Conservation (phyloP, 2,113 vertebrate species). For the Psephotus haematonotus region DNA sequence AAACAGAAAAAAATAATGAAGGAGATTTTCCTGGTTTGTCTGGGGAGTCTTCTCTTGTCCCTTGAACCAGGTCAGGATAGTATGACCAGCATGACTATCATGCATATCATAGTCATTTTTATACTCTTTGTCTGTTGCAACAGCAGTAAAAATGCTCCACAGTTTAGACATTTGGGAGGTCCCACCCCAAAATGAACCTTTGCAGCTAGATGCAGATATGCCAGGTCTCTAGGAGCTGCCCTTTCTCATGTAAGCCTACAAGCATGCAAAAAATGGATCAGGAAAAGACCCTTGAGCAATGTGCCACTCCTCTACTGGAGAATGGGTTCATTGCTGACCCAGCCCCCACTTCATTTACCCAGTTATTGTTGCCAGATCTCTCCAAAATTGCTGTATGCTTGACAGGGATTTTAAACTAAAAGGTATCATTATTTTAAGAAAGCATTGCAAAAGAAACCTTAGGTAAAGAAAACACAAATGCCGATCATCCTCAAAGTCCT, state of each 20-base stretch:
- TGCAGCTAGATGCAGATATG: not conserved
- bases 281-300: not conserved
- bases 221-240: not conserved
- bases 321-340: not conserved
- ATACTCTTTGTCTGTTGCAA: not conserved
- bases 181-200: not conserved
- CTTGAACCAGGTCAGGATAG: not conserved
- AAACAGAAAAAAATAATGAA: not conserved
- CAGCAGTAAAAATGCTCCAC: not conserved
- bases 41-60: not conserved
- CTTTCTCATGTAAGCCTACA: not conserved
- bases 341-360: not conserved
- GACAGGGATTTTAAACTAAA: not conserved
- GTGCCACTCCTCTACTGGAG: not conserved
- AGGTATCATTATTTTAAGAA: not conserved
- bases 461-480: not conserved
- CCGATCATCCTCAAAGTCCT: not conserved
- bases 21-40: not conserved
- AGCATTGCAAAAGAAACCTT: not conserved
- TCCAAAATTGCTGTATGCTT: not conserved
- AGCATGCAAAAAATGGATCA: not conserved
- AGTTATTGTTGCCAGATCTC: not conserved
- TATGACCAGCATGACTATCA: not conserved
- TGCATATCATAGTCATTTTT: not conserved
- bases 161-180: not conserved